A percentile compares a stretch with the other conserved stretches of the same genome.
Conservation (phyloP, 2,797 vertebrate genomes). For the Enteromius anoplus region DNA sequence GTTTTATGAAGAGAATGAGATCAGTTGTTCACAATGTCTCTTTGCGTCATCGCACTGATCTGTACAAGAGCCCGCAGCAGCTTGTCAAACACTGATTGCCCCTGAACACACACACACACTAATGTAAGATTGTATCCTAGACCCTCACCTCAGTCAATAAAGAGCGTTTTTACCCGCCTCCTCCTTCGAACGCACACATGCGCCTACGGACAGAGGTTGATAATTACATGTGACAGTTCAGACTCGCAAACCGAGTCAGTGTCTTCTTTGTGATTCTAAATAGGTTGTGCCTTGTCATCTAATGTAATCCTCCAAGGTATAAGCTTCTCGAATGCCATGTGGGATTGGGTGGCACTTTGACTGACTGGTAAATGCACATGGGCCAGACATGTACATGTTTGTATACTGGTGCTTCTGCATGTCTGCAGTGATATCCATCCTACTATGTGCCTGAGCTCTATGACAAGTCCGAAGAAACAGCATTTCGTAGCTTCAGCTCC, state of each 20-base stretch:
- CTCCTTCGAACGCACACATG: not conserved
- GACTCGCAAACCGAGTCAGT: constrained; percentile 7
- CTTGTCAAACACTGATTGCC: constrained; percentile 64
- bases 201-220: not conserved
- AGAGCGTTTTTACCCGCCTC: constrained; percentile 11
- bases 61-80: constrained; percentile 59
- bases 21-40: constrained; percentile 57
- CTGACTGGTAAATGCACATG: constrained; percentile 16
- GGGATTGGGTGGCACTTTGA: constrained; percentile 20
- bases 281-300: constrained; percentile 30
- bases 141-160: constrained; percentile 37
- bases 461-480: not conserved
- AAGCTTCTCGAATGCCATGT: constrained; percentile 6
- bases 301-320: constrained; percentile 20
- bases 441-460: not conserved
- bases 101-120: constrained; percentile 47
- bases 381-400: not conserved
- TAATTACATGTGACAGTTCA: constrained; percentile 29
- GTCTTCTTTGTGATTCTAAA: constrained; percentile 2
- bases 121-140: constrained; percentile 36
- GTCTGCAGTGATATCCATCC: constrained; percentile 32
- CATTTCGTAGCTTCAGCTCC: not conserved
- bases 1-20: constrained; percentile 56
- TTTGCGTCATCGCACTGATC: constrained; percentile 67
- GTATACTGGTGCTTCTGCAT: not conserved